phyloP scores from a whole-genome alignment of 1,140 invertebrate genomes.

The Cydia pomonella region DNA sequence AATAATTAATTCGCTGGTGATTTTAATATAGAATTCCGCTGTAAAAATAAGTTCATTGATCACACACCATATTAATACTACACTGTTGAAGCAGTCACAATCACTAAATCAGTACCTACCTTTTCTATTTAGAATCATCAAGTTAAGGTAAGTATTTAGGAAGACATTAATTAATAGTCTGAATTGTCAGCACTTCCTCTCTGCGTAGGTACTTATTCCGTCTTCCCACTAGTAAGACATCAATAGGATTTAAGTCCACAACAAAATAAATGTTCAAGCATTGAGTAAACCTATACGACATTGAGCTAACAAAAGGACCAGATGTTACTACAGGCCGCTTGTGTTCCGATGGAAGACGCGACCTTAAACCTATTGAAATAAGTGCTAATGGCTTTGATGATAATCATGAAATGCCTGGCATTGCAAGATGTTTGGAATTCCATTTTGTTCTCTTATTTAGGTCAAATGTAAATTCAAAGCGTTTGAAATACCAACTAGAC shows the following conservation, averaged over 20 bases:
- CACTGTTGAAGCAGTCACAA: neutral
- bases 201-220: neutral
- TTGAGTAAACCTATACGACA: conserved; percentile 8
- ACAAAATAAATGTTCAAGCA: neutral
- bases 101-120: neutral
- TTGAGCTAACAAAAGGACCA: conserved; percentile 22
- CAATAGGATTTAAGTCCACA: neutral
- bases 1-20: no score
- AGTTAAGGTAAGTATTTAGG: neutral
- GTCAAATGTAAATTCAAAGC: neutral
- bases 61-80: no score
- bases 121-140: neutral
- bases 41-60: no score
- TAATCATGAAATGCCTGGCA: neutral
- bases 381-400: no score
- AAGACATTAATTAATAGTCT: neutral
- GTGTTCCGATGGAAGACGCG: neutral
- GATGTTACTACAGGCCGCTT: neutral
- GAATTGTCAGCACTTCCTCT: neutral
- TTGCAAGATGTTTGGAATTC: conserved; percentile 10
- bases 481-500: neutral
- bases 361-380: neutral
- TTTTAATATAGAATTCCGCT: no score
- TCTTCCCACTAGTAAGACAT: neutral
- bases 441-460: neutral